A percentile compares a stretch with the other conserved stretches of the same genome.
These are phyloP conservation scores for Chascanopsetta lugubris DNA, from an alignment of 2,113 vertebrate species.

Conservation along the genomic window DNA sequence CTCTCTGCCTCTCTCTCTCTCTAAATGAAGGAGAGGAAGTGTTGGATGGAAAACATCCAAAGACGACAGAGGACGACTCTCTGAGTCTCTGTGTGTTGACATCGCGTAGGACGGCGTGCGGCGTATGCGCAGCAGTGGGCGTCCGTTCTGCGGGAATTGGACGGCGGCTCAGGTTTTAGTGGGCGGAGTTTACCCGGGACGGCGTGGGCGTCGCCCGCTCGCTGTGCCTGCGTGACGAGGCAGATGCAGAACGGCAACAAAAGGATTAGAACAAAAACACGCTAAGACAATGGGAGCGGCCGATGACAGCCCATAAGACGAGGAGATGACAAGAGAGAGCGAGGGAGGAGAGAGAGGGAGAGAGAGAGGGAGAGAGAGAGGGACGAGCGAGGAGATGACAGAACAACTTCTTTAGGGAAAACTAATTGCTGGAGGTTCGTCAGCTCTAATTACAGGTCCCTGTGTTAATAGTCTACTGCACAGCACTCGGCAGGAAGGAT, in stretches of 20 bases:
- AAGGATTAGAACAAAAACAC: slow-evolving; percentile 45
- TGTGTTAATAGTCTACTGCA: slow-evolving; percentile 80
- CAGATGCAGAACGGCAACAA: slow-evolving; percentile 46
- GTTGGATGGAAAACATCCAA: neutral
- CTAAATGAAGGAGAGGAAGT: slow-evolving; percentile 81
- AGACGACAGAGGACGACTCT: too few relatives aligned
- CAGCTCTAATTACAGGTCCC: slow-evolving; percentile 80
- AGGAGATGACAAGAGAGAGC: slow-evolving; percentile 62
- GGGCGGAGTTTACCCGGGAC: slow-evolving; percentile 47
- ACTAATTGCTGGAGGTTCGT: slow-evolving; percentile 81
- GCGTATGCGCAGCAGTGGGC: too few relatives aligned
- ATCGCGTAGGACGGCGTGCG: too few relatives aligned
- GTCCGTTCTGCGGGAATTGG: too few relatives aligned
- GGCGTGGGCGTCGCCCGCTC: slow-evolving; percentile 42
- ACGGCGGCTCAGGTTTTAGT: too few relatives aligned
- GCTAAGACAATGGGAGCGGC: slow-evolving; percentile 59
- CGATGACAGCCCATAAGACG: slow-evolving; percentile 54
- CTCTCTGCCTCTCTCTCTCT: slow-evolving; percentile 68
- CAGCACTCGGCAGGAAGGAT: slow-evolving; percentile 73
- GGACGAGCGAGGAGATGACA: slow-evolving; percentile 68
- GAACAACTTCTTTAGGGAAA: slow-evolving; percentile 70
- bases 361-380: slow-evolving; percentile 68
- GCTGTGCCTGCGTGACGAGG: slow-evolving; percentile 5
- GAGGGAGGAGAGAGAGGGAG: slow-evolving; percentile 40
- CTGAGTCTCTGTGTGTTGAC: too few relatives aligned